Evolutionary conservation across 1,140 invertebrate genomes (phyloP), one percentile per base, ranked within the genome.

Genomic region (Belonocnema kinseyi): DNA sequence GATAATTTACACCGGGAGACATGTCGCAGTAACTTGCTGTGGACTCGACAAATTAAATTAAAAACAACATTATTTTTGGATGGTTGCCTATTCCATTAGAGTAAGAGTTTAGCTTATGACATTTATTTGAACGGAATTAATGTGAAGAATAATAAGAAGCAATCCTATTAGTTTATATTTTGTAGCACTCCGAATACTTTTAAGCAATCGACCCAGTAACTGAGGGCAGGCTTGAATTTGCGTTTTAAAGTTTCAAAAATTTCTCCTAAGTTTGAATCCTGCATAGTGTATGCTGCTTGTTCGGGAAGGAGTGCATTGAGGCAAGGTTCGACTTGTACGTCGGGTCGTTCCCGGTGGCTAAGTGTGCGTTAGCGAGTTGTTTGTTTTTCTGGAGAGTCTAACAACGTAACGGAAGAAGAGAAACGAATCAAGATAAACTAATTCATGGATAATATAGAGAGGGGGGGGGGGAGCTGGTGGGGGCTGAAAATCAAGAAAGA

Each of bases 231-330:
- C 74, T 82, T 75, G 82, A 86, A 88, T 87, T 86, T 87, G 85
- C 85, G 86, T 87, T 87, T 87, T 86, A 88, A 87, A 86, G 86
- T 87, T 87, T 83, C 52, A 79, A 73, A 81, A 71, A 76, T 78
- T 85, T 85, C 82, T 72, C 78, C 82, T 76, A 85, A 85, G 85
- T 85, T 84, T 75, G 76, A 33, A 33, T 4, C 26, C 40, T 74
- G 72, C 77, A 82, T 78, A 33, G 26, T 33, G 26, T 26, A 26
- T 26, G 3, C 80, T 82, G 76, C 80, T 78, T 79, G 76, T 79
- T 77, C 53, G 82, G 76, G 54, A 83, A 87, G 58, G 10, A 66
- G 82, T 80, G 82, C 82, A 85, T 85, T 78, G 75, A 83, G 77
- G 75, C 82, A 81, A 86, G 87, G 80, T 88, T 88, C 81, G 84